Evolutionary conservation across 1,140 invertebrate species (phyloP).

Genomic region (Drosophila equinoxialis): DNA sequence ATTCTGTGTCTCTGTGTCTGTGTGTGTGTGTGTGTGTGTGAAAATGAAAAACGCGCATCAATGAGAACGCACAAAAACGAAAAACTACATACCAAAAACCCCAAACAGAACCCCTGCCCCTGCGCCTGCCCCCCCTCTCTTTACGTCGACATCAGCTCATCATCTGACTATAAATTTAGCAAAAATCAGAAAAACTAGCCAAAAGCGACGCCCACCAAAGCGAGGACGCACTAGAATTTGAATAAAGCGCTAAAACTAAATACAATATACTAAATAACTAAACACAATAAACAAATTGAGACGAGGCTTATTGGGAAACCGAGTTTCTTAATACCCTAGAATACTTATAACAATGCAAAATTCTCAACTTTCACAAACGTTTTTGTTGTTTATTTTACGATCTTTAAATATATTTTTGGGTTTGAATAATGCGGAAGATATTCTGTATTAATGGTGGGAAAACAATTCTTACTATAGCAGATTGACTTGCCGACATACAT

Average conservation of each 20-base stretch:
- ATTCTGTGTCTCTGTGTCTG: conserved; percentile 27
- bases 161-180: conserved; percentile 63
- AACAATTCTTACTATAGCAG: neutral
- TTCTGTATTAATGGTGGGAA: neutral
- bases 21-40: conserved; percentile 12
- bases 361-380: neutral
- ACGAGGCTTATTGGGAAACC: neutral
- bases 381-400: neutral
- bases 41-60: conserved; percentile 50
- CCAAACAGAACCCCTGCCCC: conserved; percentile 29
- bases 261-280: neutral
- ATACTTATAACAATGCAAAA: neutral
- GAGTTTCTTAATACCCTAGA: neutral
- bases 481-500: too few species aligned
- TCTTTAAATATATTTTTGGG: neutral
- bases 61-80: conserved; percentile 38
- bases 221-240: neutral
- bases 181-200: conserved; percentile 28
- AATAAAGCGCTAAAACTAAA: neutral
- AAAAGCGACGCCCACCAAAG: conserved; percentile 35
- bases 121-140: neutral
- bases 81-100: conserved; percentile 48
- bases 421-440: neutral
- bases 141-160: conserved; percentile 20
- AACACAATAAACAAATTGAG: neutral